Conservation (phyloP, 2,113 vertebrate genomes). For the Lethenteron reissneri region DNA sequence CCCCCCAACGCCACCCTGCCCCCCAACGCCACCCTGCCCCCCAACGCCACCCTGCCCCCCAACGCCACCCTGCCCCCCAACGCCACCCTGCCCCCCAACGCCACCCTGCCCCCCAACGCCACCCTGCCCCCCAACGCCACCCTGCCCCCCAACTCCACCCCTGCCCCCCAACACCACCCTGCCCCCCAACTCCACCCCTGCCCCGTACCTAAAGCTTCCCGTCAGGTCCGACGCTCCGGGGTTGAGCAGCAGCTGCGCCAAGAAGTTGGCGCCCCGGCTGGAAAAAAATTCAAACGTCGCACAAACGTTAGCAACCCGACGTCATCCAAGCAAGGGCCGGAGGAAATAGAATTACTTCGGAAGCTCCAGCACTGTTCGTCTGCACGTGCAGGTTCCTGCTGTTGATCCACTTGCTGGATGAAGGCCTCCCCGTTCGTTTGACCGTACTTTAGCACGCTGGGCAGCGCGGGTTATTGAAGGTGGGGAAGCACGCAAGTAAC, state of each 20-base stretch:
- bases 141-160: not conserved
- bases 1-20: not conserved
- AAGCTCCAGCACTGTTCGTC: too few species aligned
- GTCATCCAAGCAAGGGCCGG: too few species aligned
- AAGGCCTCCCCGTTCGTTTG: too few species aligned
- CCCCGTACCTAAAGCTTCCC: slow-evolving; percentile 70
- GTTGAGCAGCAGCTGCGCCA: slow-evolving; percentile 69
- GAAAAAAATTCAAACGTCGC: slow-evolving; percentile 11
- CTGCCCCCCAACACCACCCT: not conserved
- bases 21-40: not conserved
- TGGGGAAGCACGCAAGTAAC: too few species aligned
- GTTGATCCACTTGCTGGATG: too few species aligned
- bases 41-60: not conserved
- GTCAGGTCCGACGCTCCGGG: slow-evolving; percentile 83
- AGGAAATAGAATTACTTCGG: too few species aligned
- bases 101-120: not conserved
- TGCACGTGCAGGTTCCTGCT: too few species aligned
- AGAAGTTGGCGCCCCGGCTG: slow-evolving; percentile 81
- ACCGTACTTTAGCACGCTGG: too few species aligned
- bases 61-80: not conserved
- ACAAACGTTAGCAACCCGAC: not conserved
- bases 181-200: not conserved
- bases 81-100: not conserved
- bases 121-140: not conserved
- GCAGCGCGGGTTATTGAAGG: too few species aligned